These are phyloP conservation scores for Brevimyrus niger DNA, from an alignment of 2,113 vertebrate species.

Conservation along the genomic window DNA sequence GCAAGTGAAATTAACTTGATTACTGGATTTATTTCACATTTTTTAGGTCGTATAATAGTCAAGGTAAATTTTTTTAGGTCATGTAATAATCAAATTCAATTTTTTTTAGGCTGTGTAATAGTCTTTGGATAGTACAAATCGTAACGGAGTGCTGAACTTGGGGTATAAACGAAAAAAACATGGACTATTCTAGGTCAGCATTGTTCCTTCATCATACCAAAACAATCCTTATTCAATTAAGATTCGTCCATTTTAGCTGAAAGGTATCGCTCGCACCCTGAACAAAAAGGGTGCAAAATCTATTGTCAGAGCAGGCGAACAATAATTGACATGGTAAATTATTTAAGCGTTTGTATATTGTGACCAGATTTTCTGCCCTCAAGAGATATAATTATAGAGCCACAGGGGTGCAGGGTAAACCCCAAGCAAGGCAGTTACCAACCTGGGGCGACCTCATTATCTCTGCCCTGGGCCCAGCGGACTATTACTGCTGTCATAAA, in stretches of 20 bases:
- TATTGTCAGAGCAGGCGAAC: slow-evolving; percentile 28
- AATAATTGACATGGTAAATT: slow-evolving; percentile 21
- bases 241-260: slow-evolving; percentile 29
- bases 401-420: not conserved
- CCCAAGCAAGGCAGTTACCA: slow-evolving; percentile 8
- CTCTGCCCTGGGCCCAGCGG: slow-evolving; percentile 1
- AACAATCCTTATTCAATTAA: slow-evolving; percentile 14
- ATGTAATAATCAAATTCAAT: not conserved
- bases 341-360: slow-evolving; percentile 18
- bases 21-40: not conserved
- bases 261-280: slow-evolving; percentile 27
- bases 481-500: slow-evolving; percentile 16
- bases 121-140: not conserved
- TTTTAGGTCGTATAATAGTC: not conserved
- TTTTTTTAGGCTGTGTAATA: not conserved
- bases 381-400: slow-evolving; percentile 27
- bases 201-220: not conserved
- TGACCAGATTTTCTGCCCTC: slow-evolving; percentile 25
- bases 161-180: not conserved
- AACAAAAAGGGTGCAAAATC: slow-evolving; percentile 42
- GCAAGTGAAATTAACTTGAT: not conserved
- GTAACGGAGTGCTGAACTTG: not conserved
- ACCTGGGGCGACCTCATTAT: slow-evolving; percentile 28
- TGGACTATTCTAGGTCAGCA: not conserved
- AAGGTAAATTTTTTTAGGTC: not conserved